Base-by-base conservation (phyloP, 2,888 invertebrate species). In the Thymelicus acteon region DNA sequence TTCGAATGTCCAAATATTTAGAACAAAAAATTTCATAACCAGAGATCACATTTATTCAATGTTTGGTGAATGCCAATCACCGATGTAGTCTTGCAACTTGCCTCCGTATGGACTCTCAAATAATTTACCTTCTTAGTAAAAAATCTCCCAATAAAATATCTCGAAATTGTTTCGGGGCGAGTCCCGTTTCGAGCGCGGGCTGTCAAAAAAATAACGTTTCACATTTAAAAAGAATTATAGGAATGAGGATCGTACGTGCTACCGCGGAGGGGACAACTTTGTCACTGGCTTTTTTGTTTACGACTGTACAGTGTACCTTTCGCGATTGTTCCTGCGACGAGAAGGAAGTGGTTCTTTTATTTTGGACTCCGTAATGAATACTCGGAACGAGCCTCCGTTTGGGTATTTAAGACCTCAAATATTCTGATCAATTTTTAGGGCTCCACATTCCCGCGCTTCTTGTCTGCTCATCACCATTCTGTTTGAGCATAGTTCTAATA, bases 191-290 rank as follows among this genome's bases (percentile, higher is more conserved):
- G 73, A 78, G 77, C 79, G 78, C 77, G 78, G 82, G 85, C 87
- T 91, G 92, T 91, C 92, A 91, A 84, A 91, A 91, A 90, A 91
- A 91, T 91, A 90, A 85, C 88, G 82, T 82, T 84, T 83, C 85
- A 84, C 86, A 86, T 91, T 91, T 88, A 89, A 90, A 90, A 87
- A 89, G 90, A 91, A 87, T 88, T 89, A 90, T 85, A 85, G 86
- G 87, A 84, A 84, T 83, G 85, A 83, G 76, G 82, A 77, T 75
- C 77, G 85, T 87, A 88, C 90, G 91, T 90, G 88, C 80, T 80
- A 73, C 71, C 67, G 73, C 73, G 74, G 75, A 77, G 79, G 81
- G 78, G 77, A 73, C 76, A 69, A 72, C 67, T 62, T 60, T 70
- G 58, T 71, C 66, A 71, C 65, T 71, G 66, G 57, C 61, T 71